Evolutionary conservation across 2,797 vertebrate species (phyloP).

Genomic region (Oreortyx pictus): DNA sequence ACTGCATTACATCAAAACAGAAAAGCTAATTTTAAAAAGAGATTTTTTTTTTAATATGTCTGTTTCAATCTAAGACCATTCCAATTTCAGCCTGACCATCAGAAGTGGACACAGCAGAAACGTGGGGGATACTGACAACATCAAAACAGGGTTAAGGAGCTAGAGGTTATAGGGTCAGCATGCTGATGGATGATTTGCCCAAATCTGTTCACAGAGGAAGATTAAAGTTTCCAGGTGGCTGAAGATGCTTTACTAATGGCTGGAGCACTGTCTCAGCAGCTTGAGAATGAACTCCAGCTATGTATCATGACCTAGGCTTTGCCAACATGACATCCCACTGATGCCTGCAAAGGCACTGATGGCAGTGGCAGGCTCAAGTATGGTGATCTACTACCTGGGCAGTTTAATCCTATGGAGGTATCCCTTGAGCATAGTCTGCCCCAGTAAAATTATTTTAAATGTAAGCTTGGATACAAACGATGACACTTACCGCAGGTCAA

Average conservation of each 20-base stretch:
- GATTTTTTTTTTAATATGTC: background rate
- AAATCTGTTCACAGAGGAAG: background rate
- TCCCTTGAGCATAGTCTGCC: background rate
- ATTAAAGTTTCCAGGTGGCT: background rate
- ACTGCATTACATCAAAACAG: background rate
- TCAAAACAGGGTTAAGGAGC: background rate
- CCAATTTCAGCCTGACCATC: background rate
- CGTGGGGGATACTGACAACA: background rate
- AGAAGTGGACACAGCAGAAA: background rate
- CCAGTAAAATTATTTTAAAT: background rate
- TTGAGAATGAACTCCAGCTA: background rate
- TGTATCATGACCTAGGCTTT: background rate
- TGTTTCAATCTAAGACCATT: background rate
- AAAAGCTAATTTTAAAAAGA: background rate
- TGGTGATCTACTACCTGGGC: rapidly evolving
- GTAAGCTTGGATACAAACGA: background rate
- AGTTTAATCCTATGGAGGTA: background rate
- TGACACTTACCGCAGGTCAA: background rate
- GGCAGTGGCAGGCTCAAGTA: background rate
- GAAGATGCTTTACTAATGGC: background rate
- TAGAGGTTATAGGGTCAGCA: background rate
- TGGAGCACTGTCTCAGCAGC: background rate
- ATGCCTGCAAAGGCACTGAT: background rate
- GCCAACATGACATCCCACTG: background rate
- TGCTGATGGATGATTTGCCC: background rate